Conservation (phyloP, 2,113 vertebrate genomes). For the Sceloporus undulatus region DNA sequence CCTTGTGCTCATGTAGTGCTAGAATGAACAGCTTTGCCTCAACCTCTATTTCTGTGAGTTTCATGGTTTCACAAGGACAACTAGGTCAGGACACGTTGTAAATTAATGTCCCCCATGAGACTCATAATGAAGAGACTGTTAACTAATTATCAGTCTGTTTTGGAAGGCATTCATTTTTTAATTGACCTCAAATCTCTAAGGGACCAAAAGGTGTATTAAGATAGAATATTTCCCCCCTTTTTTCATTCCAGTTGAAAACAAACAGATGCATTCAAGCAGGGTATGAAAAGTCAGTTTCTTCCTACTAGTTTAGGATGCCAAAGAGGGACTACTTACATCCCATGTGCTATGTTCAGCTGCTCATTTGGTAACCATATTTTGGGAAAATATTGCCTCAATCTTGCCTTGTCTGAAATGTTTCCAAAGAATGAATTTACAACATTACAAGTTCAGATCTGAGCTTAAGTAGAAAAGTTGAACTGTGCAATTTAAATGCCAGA, state of each 20-base stretch:
- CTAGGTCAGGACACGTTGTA: slow-evolving; percentile 55
- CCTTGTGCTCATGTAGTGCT: slow-evolving; percentile 53
- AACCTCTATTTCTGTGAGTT: slow-evolving; percentile 55
- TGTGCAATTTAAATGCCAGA: slow-evolving; percentile 58
- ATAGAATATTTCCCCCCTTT: slow-evolving; percentile 18
- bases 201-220: slow-evolving; percentile 51
- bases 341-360: slow-evolving; percentile 12
- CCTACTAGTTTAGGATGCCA: slow-evolving; percentile 12
- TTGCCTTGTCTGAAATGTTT: slow-evolving; percentile 44
- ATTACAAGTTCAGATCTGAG: slow-evolving; percentile 51
- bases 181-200: slow-evolving; percentile 64
- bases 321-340: background rate
- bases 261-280: slow-evolving; percentile 25
- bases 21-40: slow-evolving; percentile 62
- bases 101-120: slow-evolving; percentile 68
- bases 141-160: slow-evolving; percentile 72
- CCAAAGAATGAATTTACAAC: slow-evolving; percentile 62
- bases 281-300: background rate
- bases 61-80: slow-evolving; percentile 75
- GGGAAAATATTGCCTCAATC: slow-evolving; percentile 47
- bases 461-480: slow-evolving; percentile 62
- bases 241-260: slow-evolving; percentile 28
- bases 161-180: slow-evolving; percentile 68
- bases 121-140: slow-evolving; percentile 66
- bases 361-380: slow-evolving; percentile 43